Percentiles rank a stretch among this genome's conserved stretches.
Conservation (phyloP, 2,797 vertebrate species). For the Myripristis murdjan region DNA sequence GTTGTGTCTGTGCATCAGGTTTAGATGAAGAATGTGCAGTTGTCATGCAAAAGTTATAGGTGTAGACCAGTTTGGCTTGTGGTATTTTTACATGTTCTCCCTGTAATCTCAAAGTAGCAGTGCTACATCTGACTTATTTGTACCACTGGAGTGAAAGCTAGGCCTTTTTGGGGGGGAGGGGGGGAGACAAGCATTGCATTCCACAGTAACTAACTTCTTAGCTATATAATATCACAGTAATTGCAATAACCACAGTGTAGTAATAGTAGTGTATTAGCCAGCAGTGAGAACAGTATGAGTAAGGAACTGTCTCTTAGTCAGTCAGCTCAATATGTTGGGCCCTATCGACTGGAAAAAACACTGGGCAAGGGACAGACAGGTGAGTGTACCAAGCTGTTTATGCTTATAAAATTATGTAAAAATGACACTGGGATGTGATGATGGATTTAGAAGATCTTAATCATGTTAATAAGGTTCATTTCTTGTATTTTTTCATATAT, state of each 20-base stretch:
- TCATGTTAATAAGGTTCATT: neutral
- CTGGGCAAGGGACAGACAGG: slow-evolving; percentile 96
- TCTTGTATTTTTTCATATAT: neutral
- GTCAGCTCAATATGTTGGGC: slow-evolving; percentile 95
- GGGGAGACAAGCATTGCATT: slow-evolving; percentile 40
- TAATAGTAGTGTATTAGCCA: slow-evolving; percentile 61
- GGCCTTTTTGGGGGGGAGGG: slow-evolving; percentile 13
- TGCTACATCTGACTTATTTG: slow-evolving; percentile 19
- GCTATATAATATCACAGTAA: slow-evolving; percentile 62
- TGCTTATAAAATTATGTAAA: neutral
- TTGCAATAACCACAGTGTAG: slow-evolving; percentile 72
- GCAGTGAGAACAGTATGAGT: slow-evolving; percentile 86
- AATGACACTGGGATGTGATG: neutral
- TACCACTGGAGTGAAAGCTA: slow-evolving; percentile 20
- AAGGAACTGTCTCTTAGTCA: slow-evolving; percentile 89
- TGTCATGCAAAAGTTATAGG: slow-evolving; percentile 43
- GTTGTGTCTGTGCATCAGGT: slow-evolving; percentile 12
- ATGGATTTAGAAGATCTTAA: neutral
- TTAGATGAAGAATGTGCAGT: slow-evolving; percentile 30
- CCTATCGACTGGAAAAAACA: slow-evolving; percentile 95
- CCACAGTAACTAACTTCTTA: slow-evolving; percentile 47
- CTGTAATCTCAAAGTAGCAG: slow-evolving; percentile 42
- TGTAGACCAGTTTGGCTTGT: slow-evolving; percentile 30
- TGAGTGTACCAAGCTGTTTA: slow-evolving; percentile 64
- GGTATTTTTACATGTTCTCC: slow-evolving; percentile 36